Evolutionary conservation across 2,888 invertebrate genomes (phyloP).

Genomic region (Drosophila formosana): DNA sequence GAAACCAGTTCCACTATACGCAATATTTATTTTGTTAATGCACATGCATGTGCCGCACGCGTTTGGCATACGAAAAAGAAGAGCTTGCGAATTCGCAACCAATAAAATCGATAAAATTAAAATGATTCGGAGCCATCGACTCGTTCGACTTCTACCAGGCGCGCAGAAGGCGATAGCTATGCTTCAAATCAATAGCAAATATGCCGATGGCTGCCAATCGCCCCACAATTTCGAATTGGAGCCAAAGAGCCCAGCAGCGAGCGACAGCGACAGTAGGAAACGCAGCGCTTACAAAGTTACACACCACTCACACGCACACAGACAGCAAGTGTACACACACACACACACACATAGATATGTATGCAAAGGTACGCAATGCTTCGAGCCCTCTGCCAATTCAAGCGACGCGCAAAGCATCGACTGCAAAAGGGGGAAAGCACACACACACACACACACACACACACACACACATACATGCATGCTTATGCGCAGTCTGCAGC

Average conservation of each 20-base stretch:
- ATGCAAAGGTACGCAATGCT: constrained; percentile 21
- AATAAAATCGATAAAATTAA: constrained; percentile 80
- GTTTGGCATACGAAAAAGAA: neutral
- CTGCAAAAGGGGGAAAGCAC: constrained; percentile 15
- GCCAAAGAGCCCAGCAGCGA: constrained; percentile 37
- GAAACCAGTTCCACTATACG: neutral
- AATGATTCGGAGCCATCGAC: constrained; percentile 81
- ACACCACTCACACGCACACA: constrained; percentile 1
- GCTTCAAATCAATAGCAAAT: constrained; percentile 56
- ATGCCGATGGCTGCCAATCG: constrained; percentile 60
- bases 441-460: neutral
- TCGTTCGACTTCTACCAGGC: constrained; percentile 82
- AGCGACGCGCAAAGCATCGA: constrained; percentile 2
- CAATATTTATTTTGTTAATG: neutral
- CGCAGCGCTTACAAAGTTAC: constrained; percentile 17
- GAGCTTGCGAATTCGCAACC: constrained; percentile 27
- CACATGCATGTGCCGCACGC: neutral
- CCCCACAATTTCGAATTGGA: constrained; percentile 62
- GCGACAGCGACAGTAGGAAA: constrained; percentile 18
- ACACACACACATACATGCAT: neutral
- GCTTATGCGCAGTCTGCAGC: neutral
- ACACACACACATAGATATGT: neutral
- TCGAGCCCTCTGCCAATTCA: constrained; percentile 13
- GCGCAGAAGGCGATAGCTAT: constrained; percentile 58
- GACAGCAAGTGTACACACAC: neutral